Base-by-base conservation (phyloP, 2,888 invertebrate species). In the Oconnorella tubifera region DNA sequence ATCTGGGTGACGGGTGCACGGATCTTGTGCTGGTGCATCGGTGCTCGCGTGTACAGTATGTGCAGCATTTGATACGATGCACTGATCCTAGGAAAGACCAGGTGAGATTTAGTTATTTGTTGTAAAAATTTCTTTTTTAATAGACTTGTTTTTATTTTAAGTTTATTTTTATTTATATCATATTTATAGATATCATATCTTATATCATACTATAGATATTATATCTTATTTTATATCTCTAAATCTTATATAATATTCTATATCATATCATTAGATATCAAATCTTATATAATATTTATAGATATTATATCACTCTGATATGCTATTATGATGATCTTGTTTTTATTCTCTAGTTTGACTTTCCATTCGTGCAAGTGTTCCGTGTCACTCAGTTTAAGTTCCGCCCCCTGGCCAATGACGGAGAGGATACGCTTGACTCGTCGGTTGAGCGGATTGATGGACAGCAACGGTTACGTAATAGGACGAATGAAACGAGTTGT, bases 1-100 rank as follows among this genome's bases (percentile, higher is more conserved):
- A 91, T 79, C 83, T 90, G 49, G 90, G 90, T 0, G 87, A 91
- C 80, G 91, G 91, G 32, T 88, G 87, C 77, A 84, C 89, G 66
- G 89, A 91, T 82, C 84, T 91, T 70, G 87, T 91, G 69, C 80
- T 91, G 33, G 51, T 91, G 48, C 85, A 86, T 55, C 88, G 89
- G 75, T 89, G 90, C 27, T 87, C 89, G 27, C 78, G 90, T 63
- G 76, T 88, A 49, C 88, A 90, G 76, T 89, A 88, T 78, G 80
- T 90, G 53, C 85, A 87, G 68, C 86, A 90, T 76, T 83, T 91
- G 57, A 78, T 88, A 50, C 67, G 78, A n/a, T 77, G 76, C 59
- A 73, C 73, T 2, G 73, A 87, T 58, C 87, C 86, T 70, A 86
- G 85, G 72, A 86, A 87, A 68, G 86, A 86, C 77, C 85, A 89